Conservation (phyloP, 2,113 vertebrate genomes). For the Perca flavescens region DNA sequence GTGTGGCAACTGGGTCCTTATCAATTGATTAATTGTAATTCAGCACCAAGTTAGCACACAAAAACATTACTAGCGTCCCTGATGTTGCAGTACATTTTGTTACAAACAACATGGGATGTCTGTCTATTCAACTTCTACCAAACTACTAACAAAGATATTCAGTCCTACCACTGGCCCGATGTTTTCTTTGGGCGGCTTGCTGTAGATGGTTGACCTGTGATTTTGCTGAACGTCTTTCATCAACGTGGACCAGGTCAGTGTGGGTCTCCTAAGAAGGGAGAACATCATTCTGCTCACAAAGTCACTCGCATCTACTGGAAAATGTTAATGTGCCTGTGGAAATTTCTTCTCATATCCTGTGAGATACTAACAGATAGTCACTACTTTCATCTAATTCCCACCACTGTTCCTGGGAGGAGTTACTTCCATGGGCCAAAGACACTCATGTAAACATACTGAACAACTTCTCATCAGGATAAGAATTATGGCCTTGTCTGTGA, state of each 20-base stretch:
- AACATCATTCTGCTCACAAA: constrained; percentile 67
- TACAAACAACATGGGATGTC: not conserved
- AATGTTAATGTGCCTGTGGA: constrained; percentile 39
- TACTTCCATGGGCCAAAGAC: constrained; percentile 35
- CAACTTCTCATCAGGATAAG: constrained; percentile 36
- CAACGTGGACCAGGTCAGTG: constrained; percentile 15
- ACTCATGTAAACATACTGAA: constrained; percentile 62
- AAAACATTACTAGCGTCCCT: not conserved
- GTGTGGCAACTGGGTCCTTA: not conserved
- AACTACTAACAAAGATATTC: constrained; percentile 12
- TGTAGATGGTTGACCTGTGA: constrained; percentile 72
- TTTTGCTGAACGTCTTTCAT: constrained; percentile 47
- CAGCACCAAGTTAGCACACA: not conserved
- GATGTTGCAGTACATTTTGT: not conserved
- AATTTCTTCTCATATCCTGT: constrained; percentile 63
- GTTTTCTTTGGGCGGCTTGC: constrained; percentile 81
- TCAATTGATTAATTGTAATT: constrained; percentile 6
- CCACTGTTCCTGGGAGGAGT: constrained; percentile 72
- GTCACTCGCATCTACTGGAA: constrained; percentile 18
- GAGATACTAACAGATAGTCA: constrained; percentile 54
- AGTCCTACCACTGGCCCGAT: constrained; percentile 84
- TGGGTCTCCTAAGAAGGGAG: constrained; percentile 49
- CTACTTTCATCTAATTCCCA: constrained; percentile 64
- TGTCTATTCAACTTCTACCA: not conserved
- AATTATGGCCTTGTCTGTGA: not conserved